Conservation (phyloP, 2,888 invertebrate genomes). For the Cheilosia variabilis region DNA sequence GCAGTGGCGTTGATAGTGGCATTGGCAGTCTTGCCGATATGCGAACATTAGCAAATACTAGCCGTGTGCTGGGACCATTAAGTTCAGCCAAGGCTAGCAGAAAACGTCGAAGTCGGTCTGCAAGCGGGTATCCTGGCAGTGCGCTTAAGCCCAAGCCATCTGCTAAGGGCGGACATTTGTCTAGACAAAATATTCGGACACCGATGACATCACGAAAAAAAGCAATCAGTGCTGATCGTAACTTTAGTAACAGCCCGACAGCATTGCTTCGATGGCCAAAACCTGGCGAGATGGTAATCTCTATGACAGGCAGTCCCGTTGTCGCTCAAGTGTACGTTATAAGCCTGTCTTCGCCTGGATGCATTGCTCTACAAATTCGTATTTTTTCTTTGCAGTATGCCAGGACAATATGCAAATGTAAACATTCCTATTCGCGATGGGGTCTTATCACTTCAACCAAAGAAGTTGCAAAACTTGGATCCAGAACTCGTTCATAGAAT, state of each 20-base stretch:
- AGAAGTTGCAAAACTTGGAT: conserved; percentile 79
- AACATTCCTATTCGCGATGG: conserved; percentile 83
- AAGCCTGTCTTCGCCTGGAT: neutral
- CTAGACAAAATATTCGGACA: conserved; percentile 81
- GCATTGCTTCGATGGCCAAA: conserved; percentile 83
- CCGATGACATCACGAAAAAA: conserved; percentile 80
- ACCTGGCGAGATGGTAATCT: conserved; percentile 82
- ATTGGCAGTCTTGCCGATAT: conserved; percentile 47
- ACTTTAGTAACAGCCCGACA: conserved; percentile 78
- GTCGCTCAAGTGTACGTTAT: conserved; percentile 81
- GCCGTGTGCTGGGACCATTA: conserved; percentile 81
- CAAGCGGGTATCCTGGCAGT: conserved; percentile 77
- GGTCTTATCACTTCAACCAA: conserved; percentile 82
- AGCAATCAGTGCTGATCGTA: conserved; percentile 82
- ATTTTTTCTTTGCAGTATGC: conserved; percentile 77
- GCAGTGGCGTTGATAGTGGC: conserved; percentile 68
- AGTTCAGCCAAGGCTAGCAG: conserved; percentile 81
- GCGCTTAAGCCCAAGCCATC: conserved; percentile 67
- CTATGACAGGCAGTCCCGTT: conserved; percentile 82
- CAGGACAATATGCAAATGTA: conserved; percentile 82
- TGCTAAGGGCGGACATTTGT: conserved; percentile 73
- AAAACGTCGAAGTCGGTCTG: conserved; percentile 81
- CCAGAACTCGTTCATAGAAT: conserved; percentile 80
- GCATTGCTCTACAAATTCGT: neutral
- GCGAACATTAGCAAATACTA: conserved; percentile 59